phyloP scores from a whole-genome alignment of 2,113 vertebrate species.

The Cettia cetti region DNA sequence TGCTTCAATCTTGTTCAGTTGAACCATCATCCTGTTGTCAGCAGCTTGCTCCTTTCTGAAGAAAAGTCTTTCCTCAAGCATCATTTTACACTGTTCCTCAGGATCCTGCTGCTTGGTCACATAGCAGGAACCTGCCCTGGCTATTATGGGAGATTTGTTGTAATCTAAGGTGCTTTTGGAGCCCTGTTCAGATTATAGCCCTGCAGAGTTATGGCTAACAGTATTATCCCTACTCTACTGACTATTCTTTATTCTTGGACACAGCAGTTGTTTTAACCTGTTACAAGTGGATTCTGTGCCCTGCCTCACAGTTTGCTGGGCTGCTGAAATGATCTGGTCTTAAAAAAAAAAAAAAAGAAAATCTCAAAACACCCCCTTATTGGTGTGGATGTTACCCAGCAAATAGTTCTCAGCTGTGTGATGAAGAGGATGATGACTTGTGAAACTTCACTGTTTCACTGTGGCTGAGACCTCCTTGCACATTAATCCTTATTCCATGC shows the following conservation, averaged over 20 bases:
- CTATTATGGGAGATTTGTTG: background rate
- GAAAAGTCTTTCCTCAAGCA: background rate
- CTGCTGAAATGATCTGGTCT: background rate
- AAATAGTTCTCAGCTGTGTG: background rate
- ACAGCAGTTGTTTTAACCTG: background rate
- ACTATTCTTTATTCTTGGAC: background rate
- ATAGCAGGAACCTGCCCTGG: background rate
- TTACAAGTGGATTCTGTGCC: background rate
- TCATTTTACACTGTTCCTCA: background rate
- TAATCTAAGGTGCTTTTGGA: background rate
- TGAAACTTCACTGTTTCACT: background rate
- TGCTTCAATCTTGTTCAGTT: background rate
- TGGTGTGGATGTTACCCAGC: background rate
- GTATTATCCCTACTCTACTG: background rate
- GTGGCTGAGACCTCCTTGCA: background rate
- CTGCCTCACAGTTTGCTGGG: background rate
- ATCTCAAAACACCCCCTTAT: background rate
- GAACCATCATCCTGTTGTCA: background rate
- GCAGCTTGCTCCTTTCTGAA: background rate
- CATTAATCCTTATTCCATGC: rapidly evolving
- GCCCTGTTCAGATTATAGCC: background rate
- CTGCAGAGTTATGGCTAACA: background rate
- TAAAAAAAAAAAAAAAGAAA: too few relatives aligned
- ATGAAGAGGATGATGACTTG: background rate
- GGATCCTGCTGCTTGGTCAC: background rate